Conservation (phyloP, 2,113 vertebrate genomes). For the Bambusicola thoracicus region DNA sequence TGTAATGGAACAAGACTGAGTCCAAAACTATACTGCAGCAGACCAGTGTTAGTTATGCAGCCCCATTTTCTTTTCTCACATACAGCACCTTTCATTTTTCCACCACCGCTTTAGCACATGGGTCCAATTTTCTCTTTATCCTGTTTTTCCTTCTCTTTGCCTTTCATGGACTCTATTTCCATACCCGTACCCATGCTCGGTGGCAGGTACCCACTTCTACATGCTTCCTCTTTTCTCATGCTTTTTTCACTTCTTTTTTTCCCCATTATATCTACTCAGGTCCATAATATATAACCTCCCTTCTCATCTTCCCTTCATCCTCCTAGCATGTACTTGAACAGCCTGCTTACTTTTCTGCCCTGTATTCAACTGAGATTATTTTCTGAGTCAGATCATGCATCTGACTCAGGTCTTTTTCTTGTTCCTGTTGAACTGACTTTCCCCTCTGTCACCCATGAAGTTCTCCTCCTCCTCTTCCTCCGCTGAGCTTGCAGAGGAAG, state of each 20-base stretch:
- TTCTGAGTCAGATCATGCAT: not conserved
- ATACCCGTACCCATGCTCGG: not conserved
- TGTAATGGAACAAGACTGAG: not conserved
- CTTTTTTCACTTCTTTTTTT: not conserved
- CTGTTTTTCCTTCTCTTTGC: not conserved
- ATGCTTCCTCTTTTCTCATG: not conserved
- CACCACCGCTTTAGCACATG: accelerated
- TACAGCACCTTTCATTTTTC: not conserved
- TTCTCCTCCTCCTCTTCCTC: not conserved
- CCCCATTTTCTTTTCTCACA: not conserved
- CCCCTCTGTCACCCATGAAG: not conserved
- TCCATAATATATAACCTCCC: not conserved
- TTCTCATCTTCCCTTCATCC: not conserved
- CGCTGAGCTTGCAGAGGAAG: not conserved
- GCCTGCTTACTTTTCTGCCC: not conserved
- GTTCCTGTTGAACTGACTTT: not conserved
- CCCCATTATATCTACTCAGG: not conserved
- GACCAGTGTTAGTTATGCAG: not conserved
- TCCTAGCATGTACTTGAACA: not conserved
- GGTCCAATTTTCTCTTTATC: not conserved
- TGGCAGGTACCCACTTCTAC: not conserved
- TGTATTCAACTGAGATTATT: not conserved
- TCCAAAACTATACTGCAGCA: not conserved
- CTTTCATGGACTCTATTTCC: not conserved
- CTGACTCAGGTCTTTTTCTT: not conserved